A percentile compares a stretch with the other conserved stretches of the same genome.
These are phyloP conservation scores for Melieria picta DNA, from an alignment of 2,888 invertebrate species.

Conservation along the genomic window DNA sequence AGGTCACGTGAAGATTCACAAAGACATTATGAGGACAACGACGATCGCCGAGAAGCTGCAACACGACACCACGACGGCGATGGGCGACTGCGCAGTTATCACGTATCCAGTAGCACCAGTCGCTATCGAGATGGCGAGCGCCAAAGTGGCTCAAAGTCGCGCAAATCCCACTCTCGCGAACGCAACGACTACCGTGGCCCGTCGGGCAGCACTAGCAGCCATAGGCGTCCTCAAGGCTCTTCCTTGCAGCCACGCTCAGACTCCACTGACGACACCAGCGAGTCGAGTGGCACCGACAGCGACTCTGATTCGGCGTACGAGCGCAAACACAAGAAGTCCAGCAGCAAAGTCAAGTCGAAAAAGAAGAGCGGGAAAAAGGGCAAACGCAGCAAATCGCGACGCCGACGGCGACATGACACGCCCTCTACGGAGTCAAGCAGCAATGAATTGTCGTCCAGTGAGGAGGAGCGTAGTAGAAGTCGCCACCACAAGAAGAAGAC, in stretches of 20 bases:
- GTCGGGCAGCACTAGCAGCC: neutral
- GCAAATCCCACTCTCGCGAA: neutral
- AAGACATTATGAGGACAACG: constrained; percentile 8
- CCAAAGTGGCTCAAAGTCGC: neutral
- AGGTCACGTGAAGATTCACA: too few relatives aligned
- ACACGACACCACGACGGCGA: too few relatives aligned
- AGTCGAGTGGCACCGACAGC: constrained; percentile 47
- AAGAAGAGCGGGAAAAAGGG: constrained; percentile 53
- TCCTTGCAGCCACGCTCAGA: neutral
- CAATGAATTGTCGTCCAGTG: constrained; percentile 37
- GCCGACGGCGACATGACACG: constrained; percentile 28
- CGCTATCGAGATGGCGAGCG: neutral
- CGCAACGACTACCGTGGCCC: neutral
- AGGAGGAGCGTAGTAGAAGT: constrained; percentile 46
- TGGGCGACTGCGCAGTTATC: too few relatives aligned
- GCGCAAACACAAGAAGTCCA: constrained; percentile 51
- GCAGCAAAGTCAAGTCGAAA: constrained; percentile 48
- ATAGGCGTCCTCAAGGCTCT: constrained; percentile 21
- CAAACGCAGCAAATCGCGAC: constrained; percentile 47
- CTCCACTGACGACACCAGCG: constrained; percentile 20
- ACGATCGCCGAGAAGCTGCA: neutral
- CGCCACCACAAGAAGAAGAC: constrained; percentile 62
- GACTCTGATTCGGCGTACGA: constrained; percentile 52
- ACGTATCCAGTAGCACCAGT: neutral
- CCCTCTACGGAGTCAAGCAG: constrained; percentile 6